Evolutionary conservation across 92 coral and sea anemone species (phyloP).

Genomic region (Montipora capitata): DNA sequence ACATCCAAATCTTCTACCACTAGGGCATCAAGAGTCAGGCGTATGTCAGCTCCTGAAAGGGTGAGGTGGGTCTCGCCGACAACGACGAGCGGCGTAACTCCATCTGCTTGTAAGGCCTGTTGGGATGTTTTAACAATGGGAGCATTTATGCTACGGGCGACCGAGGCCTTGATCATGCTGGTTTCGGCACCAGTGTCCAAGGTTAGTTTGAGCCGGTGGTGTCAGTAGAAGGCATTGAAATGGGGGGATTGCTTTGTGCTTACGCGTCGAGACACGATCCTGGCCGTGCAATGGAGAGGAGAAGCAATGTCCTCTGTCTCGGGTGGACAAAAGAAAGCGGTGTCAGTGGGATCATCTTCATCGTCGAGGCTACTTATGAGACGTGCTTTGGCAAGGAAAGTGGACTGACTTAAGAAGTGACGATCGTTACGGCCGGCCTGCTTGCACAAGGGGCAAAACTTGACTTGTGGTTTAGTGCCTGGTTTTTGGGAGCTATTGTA

Average conservation of each 20-base stretch:
- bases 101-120: slow-evolving; percentile 27
- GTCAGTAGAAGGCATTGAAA: slow-evolving; percentile 9
- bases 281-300: too few species aligned
- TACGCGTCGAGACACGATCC: too few species aligned
- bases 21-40: slow-evolving; percentile 19
- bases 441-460: slow-evolving; percentile 52
- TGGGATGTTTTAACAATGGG: slow-evolving; percentile 8
- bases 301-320: too few species aligned
- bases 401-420: slow-evolving; percentile 52
- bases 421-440: slow-evolving; percentile 57
- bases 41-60: background rate
- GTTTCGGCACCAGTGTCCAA: slow-evolving; percentile 55
- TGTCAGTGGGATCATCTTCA: too few species aligned
- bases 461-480: background rate
- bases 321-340: too few species aligned
- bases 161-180: slow-evolving; percentile 31
- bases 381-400: slow-evolving; percentile 10
- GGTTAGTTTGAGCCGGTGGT: slow-evolving; percentile 26
- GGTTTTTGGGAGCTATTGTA: background rate
- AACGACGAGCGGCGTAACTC: background rate
- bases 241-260: too few species aligned
- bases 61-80: slow-evolving; percentile 26
- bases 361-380: too few species aligned
- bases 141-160: slow-evolving; percentile 6
- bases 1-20: background rate